Evolutionary conservation across 2,113 vertebrate genomes (phyloP).

Genomic region (Elachura formosa): DNA sequence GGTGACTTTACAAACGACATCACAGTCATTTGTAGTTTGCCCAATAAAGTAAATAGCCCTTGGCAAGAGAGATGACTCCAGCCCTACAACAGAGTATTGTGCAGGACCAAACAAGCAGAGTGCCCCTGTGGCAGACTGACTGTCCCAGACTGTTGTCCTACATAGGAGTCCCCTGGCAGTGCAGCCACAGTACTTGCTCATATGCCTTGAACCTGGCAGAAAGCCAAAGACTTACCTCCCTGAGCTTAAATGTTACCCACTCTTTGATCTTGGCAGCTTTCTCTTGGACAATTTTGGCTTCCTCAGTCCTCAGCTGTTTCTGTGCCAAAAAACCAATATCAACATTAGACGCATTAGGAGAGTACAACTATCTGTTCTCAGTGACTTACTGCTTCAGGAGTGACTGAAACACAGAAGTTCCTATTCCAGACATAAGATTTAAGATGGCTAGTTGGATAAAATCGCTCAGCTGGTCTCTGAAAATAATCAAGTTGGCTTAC

Average conservation of each 20-base stretch:
- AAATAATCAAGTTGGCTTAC: background rate
- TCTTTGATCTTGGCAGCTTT: slow-evolving; percentile 97
- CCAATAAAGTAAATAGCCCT: background rate
- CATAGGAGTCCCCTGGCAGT: background rate
- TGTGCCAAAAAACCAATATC: slow-evolving; percentile 44
- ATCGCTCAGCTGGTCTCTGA: background rate
- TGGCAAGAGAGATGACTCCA: background rate
- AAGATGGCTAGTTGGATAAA: background rate
- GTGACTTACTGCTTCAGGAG: background rate
- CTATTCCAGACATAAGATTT: background rate
- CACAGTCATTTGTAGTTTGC: background rate
- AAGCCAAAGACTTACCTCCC: slow-evolving; percentile 76
- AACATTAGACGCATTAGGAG: background rate
- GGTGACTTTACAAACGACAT: no score
- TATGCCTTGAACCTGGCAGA: background rate
- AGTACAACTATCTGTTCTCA: background rate
- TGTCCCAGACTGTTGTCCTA: background rate
- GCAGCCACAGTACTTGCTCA: background rate
- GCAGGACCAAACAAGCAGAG: background rate
- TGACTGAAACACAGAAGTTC: background rate
- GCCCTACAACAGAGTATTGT: background rate
- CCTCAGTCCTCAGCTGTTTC: slow-evolving; percentile 87
- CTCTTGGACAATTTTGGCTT: slow-evolving; percentile 90
- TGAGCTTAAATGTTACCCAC: slow-evolving; percentile 90
- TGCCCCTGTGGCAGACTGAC: background rate